Evolutionary conservation across 2,888 invertebrate species (phyloP).

Genomic region (Horisme vitalbata): DNA sequence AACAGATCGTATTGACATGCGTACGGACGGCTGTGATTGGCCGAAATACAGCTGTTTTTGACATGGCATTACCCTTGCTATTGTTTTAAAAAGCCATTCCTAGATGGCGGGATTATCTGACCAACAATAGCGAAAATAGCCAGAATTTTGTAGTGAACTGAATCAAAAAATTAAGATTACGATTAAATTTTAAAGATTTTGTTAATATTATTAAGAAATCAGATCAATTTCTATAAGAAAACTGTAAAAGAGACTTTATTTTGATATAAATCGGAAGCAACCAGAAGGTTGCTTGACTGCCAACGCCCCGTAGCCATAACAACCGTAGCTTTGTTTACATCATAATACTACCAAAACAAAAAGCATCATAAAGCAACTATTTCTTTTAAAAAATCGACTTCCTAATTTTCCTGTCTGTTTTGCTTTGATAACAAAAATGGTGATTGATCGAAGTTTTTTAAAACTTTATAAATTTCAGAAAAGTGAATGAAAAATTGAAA

Average conservation of each 20-base stretch:
- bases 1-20: slow-evolving; percentile 59
- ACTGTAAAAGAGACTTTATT: neutral
- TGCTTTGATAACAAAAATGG: neutral
- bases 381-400: neutral
- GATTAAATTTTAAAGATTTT: neutral
- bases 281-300: slow-evolving; percentile 14
- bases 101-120: slow-evolving; percentile 60
- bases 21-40: slow-evolving; percentile 58
- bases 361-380: neutral
- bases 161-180: neutral
- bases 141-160: neutral
- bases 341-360: slow-evolving; percentile 37
- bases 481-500: slow-evolving; percentile 43
- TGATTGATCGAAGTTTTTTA: neutral
- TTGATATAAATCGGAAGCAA: slow-evolving; percentile 13
- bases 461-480: neutral
- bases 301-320: slow-evolving; percentile 49
- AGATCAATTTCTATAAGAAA: neutral
- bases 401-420: neutral
- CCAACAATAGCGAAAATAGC: slow-evolving; percentile 48
- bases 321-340: slow-evolving; percentile 46
- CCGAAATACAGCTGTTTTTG: slow-evolving; percentile 76
- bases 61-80: slow-evolving; percentile 39
- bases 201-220: neutral
- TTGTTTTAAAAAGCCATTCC: slow-evolving; percentile 20